These are phyloP conservation scores for Colletes gigas DNA, from an alignment of 1,140 invertebrate species.

Conservation along the genomic window DNA sequence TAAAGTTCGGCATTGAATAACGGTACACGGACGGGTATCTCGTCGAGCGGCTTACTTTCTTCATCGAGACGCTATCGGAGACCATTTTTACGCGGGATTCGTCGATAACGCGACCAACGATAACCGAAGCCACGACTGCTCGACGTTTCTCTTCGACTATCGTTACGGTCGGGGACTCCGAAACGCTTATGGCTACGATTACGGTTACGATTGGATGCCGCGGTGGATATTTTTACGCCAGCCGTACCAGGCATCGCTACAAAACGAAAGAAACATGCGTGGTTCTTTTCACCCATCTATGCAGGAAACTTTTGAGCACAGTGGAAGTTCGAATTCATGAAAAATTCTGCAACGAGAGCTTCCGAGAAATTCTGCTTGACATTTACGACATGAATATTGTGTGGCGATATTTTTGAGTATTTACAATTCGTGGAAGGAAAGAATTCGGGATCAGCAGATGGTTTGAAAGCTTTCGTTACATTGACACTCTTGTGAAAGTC, in stretches of 20 bases:
- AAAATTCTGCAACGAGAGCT: too few species aligned
- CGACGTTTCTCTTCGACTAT: neutral
- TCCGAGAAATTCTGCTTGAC: too few species aligned
- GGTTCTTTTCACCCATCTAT: too few species aligned
- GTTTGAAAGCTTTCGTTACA: too few species aligned
- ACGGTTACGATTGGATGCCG: constrained; percentile 9
- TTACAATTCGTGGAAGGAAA: too few species aligned
- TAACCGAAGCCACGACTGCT: constrained; percentile 1
- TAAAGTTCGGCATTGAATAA: constrained; percentile 47
- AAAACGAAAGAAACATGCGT: neutral
- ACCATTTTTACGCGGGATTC: neutral
- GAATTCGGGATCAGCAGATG: too few species aligned
- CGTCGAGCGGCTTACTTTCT: constrained; percentile 13
- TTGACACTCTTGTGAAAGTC: too few species aligned
- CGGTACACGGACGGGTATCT: constrained; percentile 22
- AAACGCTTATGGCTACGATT: constrained; percentile 46
- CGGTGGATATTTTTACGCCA: constrained; percentile 23
- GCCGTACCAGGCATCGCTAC: neutral
- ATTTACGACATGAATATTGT: too few species aligned
- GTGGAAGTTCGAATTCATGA: too few species aligned
- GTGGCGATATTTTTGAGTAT: too few species aligned
- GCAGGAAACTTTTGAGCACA: too few species aligned
- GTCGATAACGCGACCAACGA: neutral
- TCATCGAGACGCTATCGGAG: neutral
- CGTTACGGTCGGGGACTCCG: constrained; percentile 54